Evolutionary conservation across 1,140 invertebrate species (phyloP).

Genomic region (Pissodes strobi): DNA sequence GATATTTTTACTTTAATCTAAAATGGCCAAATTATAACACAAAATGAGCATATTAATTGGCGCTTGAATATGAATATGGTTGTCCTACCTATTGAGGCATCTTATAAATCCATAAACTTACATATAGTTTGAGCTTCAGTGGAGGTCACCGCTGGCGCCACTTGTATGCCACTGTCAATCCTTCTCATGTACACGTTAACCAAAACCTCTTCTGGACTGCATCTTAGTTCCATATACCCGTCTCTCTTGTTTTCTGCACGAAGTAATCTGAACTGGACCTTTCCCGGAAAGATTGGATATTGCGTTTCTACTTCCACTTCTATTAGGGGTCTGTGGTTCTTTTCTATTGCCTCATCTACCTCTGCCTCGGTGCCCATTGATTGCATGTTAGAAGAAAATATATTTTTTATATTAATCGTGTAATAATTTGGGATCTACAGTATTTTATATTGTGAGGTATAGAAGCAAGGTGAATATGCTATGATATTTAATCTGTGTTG

Average conservation of each 20-base stretch:
- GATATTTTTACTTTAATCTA: too few species aligned
- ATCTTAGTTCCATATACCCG: slow-evolving; percentile 67
- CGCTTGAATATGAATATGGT: not conserved
- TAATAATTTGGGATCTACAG: not conserved
- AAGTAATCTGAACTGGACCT: slow-evolving; percentile 57
- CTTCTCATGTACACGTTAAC: slow-evolving; percentile 60
- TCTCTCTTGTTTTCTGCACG: slow-evolving; percentile 63
- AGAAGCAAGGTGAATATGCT: too few species aligned
- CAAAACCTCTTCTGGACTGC: slow-evolving; percentile 58
- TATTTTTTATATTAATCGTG: not conserved
- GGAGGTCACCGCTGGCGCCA: slow-evolving; percentile 54
- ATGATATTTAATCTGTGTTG: too few species aligned
- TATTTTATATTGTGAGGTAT: too few species aligned
- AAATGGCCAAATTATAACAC: too few species aligned
- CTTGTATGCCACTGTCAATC: slow-evolving; percentile 61
- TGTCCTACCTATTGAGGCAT: not conserved
- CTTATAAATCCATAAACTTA: slow-evolving; percentile 14
- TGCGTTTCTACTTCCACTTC: slow-evolving; percentile 68
- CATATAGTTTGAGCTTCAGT: slow-evolving; percentile 68
- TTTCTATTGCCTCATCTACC: slow-evolving; percentile 61
- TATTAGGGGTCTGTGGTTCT: slow-evolving; percentile 60
- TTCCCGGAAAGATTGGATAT: slow-evolving; percentile 61
- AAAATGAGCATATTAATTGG: too few species aligned
- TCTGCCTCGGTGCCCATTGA: slow-evolving; percentile 57
- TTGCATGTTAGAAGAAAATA: slow-evolving; percentile 13